Base-by-base conservation (phyloP, 1,140 invertebrate species). In the Bombus affinis region DNA sequence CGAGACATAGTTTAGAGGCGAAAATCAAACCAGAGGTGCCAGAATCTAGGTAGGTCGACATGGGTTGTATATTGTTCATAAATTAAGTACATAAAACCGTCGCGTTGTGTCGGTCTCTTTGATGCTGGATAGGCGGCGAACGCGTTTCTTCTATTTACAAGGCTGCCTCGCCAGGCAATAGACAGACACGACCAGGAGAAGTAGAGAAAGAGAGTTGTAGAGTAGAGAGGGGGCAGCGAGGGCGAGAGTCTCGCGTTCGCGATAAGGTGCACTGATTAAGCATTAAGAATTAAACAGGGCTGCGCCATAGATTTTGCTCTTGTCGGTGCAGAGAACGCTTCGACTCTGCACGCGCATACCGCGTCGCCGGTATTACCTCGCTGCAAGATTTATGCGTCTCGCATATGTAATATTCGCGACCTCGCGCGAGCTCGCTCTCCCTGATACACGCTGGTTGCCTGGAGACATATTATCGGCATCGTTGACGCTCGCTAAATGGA, bases 41-140 rank as follows among this genome's bases (percentile, higher is more conserved):
- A 90, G 91, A 93, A 93, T 92, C 85, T 90, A 92, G 91, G 89
- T 92, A 90, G 85, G 85, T 88, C 86, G 73, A 91, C 87, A 75
- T 86, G 76, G 86, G 62, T 91, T 35, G 88, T 93, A 92, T 94
- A 94, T 94, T 91, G 92, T 94, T 94, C 92, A 92, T 94, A 94
- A 94, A 94, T 94, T 92, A 93, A 94, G 90, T 91, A 86, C 91
- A 93, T 94, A 94, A 94, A 93, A 93, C 89, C 88, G 92, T 93
- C 91, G 88, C 80, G 84, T 53, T 22, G 72, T 32, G 91, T 88
- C 93, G 94, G 94, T 89, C 42, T 87, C 92, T 94, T 94, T 94
- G 94, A 94, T 93, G 92, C 78, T 68, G 88, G 90, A 92, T 92
- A 94, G 89, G 89, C 91, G 91, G 87, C 88, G 78, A 89, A 90